A percentile compares a stretch with the other conserved stretches of the same genome.
These are phyloP conservation scores for Mythimna impura DNA, from an alignment of 2,888 invertebrate genomes.

Conservation along the genomic window DNA sequence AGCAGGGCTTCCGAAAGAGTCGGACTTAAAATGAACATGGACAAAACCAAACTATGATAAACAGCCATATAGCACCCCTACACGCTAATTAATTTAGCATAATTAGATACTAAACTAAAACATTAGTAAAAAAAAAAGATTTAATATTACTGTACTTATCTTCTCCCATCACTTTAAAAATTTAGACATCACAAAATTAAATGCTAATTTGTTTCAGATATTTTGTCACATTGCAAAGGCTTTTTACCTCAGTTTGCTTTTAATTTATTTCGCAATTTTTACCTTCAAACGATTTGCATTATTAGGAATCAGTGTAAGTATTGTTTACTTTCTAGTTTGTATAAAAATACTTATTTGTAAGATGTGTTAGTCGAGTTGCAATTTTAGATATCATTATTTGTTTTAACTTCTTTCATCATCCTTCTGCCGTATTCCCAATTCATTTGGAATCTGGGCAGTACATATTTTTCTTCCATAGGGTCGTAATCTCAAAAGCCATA, in stretches of 20 bases:
- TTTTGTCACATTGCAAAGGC: neutral
- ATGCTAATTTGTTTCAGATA: neutral
- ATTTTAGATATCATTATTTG: neutral
- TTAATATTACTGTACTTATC: too few relatives aligned
- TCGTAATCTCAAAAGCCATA: too few relatives aligned
- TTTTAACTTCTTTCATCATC: neutral
- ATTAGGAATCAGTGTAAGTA: neutral
- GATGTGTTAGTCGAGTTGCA: neutral
- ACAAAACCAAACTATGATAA: too few relatives aligned
- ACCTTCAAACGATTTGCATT: neutral
- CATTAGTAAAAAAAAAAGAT: too few relatives aligned
- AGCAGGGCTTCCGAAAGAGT: too few relatives aligned
- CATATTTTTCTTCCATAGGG: too few relatives aligned
- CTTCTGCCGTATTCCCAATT: neutral
- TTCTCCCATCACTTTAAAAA: too few relatives aligned
- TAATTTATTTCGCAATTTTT: neutral
- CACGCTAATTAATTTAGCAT: too few relatives aligned
- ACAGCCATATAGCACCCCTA: too few relatives aligned
- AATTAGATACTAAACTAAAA: too few relatives aligned
- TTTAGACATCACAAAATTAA: neutral
- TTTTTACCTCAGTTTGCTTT: neutral
- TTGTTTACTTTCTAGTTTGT: neutral
- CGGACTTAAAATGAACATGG: too few relatives aligned
- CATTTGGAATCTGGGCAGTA: too few relatives aligned
- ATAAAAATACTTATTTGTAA: neutral